Percentiles rank a stretch among this genome's conserved stretches.
phyloP scores from a whole-genome alignment of 2,113 vertebrate genomes.

The Malurus elegans region DNA sequence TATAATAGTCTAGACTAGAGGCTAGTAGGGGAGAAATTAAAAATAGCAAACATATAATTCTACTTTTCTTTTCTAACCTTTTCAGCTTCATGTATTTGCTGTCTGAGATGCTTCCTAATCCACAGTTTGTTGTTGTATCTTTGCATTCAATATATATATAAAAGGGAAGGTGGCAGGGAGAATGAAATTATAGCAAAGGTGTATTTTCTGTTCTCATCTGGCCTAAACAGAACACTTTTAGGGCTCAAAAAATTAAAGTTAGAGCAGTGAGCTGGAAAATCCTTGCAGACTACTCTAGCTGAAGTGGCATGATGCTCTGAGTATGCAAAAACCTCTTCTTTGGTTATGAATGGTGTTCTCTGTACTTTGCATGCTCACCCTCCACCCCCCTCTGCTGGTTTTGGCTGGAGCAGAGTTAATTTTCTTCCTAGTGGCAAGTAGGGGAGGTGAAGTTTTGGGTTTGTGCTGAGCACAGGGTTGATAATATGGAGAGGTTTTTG shows the following conservation, averaged over 20 bases:
- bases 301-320: not conserved
- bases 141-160: not conserved
- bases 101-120: not conserved
- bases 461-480: not conserved
- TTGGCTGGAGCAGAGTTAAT: not conserved
- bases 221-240: not conserved
- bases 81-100: not conserved
- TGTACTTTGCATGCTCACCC: not conserved
- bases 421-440: not conserved
- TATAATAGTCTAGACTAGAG: not conserved
- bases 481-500: not conserved
- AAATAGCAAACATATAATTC: not conserved
- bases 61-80: not conserved
- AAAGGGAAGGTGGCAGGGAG: not conserved
- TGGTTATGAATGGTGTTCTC: not conserved
- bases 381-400: fast-evolving
- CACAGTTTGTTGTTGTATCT: not conserved
- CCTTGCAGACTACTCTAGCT: not conserved
- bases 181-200: not conserved
- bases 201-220: not conserved
- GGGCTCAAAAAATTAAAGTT: not conserved
- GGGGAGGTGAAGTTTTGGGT: not conserved
- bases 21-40: not conserved
- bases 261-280: not conserved
- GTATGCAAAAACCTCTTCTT: not conserved